Evolutionary conservation across 2,113 vertebrate species (phyloP).

Genomic region (Chaetodon trifascialis): DNA sequence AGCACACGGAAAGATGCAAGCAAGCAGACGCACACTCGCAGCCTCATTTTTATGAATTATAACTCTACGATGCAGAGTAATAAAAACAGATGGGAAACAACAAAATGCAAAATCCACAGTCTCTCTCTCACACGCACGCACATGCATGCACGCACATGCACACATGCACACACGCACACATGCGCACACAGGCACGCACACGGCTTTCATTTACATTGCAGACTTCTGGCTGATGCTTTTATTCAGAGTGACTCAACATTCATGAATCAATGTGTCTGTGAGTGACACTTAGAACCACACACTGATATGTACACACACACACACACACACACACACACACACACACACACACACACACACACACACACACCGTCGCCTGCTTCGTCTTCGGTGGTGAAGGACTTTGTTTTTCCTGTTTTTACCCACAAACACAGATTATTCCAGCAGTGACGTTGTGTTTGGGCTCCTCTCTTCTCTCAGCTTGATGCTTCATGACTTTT

Average conservation of each 20-base stretch:
- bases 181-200: background rate
- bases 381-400: no score
- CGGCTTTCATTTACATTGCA: slow-evolving; percentile 38
- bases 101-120: background rate
- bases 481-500: no score
- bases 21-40: background rate
- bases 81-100: background rate
- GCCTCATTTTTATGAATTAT: background rate
- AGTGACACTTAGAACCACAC: background rate
- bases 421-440: no score
- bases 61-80: background rate
- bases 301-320: no score
- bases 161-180: background rate
- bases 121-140: background rate
- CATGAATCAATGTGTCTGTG: slow-evolving; percentile 15
- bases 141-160: background rate
- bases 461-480: no score
- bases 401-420: no score
- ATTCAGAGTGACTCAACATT: slow-evolving; percentile 45
- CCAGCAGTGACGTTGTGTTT: no score
- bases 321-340: background rate
- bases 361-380: no score
- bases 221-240: background rate
- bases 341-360: background rate
- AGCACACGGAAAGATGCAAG: background rate